A percentile compares a stretch with the other conserved stretches of the same genome.
phyloP scores from a whole-genome alignment of 1,140 invertebrate genomes.

The Lepidostoma basale region DNA sequence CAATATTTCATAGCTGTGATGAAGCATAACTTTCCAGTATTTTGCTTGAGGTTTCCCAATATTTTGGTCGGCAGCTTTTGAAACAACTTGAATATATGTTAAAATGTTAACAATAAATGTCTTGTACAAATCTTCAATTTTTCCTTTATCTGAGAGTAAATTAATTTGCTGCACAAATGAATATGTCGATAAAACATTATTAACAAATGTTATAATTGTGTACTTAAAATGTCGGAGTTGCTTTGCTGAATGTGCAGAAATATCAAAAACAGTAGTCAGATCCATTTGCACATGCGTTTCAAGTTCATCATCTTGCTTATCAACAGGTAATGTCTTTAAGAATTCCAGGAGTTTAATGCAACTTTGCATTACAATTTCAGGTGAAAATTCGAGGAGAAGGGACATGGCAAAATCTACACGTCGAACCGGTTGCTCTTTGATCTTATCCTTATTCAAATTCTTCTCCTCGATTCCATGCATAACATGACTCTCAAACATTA shows the following conservation, averaged over 20 bases:
- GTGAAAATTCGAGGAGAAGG: conserved; percentile 69
- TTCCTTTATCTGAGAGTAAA: conserved; percentile 55
- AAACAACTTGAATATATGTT: conserved; percentile 68
- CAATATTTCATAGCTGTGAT: conserved; percentile 77
- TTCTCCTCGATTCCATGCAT: conserved; percentile 58
- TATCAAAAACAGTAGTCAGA: conserved; percentile 69
- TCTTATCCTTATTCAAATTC: conserved; percentile 52
- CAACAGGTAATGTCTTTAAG: conserved; percentile 68
- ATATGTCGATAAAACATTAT: conserved; percentile 67
- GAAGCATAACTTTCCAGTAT: conserved; percentile 81
- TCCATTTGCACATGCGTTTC: conserved; percentile 50
- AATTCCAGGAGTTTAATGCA: conserved; percentile 72
- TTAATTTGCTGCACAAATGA: conserved; percentile 72
- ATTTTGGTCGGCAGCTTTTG: conserved; percentile 62
- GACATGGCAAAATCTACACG: conserved; percentile 74
- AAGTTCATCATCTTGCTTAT: conserved; percentile 58
- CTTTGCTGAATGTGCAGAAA: conserved; percentile 69
- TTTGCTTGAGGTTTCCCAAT: conserved; percentile 65
- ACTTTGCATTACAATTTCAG: conserved; percentile 66
- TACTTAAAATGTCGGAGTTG: conserved; percentile 85
- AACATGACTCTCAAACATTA: conserved; percentile 74
- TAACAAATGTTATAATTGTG: conserved; percentile 72
- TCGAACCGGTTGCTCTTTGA: conserved; percentile 57
- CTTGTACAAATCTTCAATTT: conserved; percentile 68
- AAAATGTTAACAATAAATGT: conserved; percentile 71